A percentile compares a stretch with the other conserved stretches of the same genome.
These are phyloP conservation scores for Chydorus sphaericus DNA, from an alignment of 2,888 invertebrate species.

Conservation along the genomic window DNA sequence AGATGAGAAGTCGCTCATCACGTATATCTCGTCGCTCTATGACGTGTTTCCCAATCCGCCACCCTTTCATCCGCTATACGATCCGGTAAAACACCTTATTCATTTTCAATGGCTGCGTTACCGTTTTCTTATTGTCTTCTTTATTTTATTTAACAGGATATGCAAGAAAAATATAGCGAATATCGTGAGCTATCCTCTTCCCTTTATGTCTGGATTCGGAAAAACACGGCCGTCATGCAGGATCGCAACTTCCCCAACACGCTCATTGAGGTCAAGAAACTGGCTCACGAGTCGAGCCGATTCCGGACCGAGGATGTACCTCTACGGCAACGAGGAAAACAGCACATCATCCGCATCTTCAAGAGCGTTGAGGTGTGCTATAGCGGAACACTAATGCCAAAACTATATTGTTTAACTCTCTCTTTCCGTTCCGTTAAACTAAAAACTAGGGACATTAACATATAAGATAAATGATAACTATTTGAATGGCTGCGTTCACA, in stretches of 20 bases:
- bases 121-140: no score
- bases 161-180: slow-evolving; percentile 63
- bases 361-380: slow-evolving; percentile 51
- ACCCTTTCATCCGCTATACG: slow-evolving; percentile 74
- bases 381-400: not conserved
- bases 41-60: slow-evolving; percentile 97
- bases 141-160: slow-evolving; percentile 14
- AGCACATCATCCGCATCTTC: slow-evolving; percentile 71
- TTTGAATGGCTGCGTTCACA: no score
- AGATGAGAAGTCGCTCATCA: slow-evolving; percentile 98
- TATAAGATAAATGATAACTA: no score
- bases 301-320: slow-evolving; percentile 93
- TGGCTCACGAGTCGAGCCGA: slow-evolving; percentile 75
- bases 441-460: no score
- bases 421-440: not conserved
- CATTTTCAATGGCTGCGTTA: not conserved
- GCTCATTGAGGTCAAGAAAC: slow-evolving; percentile 86
- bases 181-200: slow-evolving; percentile 77
- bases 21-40: slow-evolving; percentile 97
- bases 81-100: slow-evolving; percentile 39
- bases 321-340: slow-evolving; percentile 74
- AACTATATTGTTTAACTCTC: not conserved
- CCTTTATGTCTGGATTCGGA: slow-evolving; percentile 80
- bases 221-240: slow-evolving; percentile 71
- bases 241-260: slow-evolving; percentile 84